Percentiles rank a stretch among this genome's conserved stretches.
Conservation (phyloP, 64 coral and sea anemone species). For the Stichodactyla helianthus region DNA sequence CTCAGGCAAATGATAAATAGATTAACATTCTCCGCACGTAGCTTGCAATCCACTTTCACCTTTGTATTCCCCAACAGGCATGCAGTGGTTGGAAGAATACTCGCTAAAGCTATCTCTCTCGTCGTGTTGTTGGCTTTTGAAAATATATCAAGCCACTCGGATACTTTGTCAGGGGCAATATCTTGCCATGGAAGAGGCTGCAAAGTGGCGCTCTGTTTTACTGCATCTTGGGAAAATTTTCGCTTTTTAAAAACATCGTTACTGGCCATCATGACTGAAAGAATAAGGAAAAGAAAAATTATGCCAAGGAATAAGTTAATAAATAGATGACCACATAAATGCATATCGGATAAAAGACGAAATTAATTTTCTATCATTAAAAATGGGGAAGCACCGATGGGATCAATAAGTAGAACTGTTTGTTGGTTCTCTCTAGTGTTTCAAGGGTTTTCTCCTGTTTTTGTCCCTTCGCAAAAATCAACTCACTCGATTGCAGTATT, state of each 20-base stretch:
- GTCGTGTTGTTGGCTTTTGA: constrained; percentile 17
- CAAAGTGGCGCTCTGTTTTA: background rate
- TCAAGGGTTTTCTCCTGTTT: too few species aligned
- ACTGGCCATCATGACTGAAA: background rate
- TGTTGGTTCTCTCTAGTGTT: too few species aligned
- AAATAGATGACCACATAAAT: too few species aligned
- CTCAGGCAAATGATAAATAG: constrained; percentile 38
- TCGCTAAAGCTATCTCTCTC: constrained; percentile 29
- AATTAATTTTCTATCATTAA: too few species aligned
- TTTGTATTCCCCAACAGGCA: constrained; percentile 21
- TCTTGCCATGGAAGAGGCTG: background rate
- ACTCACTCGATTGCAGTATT: too few species aligned
- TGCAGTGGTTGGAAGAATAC: constrained; percentile 17
- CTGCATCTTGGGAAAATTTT: background rate
- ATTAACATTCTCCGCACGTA: constrained; percentile 16
- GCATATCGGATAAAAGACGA: too few species aligned
- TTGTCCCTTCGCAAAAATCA: too few species aligned
- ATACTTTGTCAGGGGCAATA: background rate
- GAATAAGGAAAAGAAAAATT: background rate
- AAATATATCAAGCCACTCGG: constrained; percentile 14
- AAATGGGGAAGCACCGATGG: too few species aligned
- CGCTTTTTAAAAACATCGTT: background rate
- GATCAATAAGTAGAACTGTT: too few species aligned
- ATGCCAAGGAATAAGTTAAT: too few species aligned
- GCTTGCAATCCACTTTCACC: constrained; percentile 33